A percentile compares a stretch with the other conserved stretches of the same genome.
phyloP scores from a whole-genome alignment of 2,113 vertebrate genomes.

The Anseranas semipalmata region DNA sequence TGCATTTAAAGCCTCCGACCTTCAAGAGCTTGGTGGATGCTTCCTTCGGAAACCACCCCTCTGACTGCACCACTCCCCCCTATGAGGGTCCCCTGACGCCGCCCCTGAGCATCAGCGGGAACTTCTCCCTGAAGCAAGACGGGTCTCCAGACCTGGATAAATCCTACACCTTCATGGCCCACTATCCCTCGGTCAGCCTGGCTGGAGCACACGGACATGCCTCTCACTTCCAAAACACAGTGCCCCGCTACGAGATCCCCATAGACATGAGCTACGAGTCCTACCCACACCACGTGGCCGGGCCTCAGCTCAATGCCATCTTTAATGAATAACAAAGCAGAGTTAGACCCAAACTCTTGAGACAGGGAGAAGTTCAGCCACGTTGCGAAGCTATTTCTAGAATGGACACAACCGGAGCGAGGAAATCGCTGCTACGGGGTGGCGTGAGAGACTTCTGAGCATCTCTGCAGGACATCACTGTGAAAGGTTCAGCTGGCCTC shows the following conservation, averaged over 20 bases:
- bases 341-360: background rate
- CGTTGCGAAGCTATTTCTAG: background rate
- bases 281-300: constrained; percentile 81
- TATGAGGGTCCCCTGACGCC: constrained; percentile 95
- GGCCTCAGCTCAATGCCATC: constrained; percentile 84
- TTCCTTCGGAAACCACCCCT: constrained; percentile 82
- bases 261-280: constrained; percentile 90
- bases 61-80: constrained; percentile 86
- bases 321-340: constrained; percentile 82
- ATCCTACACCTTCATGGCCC: constrained; percentile 78
- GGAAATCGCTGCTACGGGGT: background rate
- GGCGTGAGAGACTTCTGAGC: background rate
- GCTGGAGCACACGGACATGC: constrained; percentile 80
- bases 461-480: background rate
- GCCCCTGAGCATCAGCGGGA: constrained; percentile 92
- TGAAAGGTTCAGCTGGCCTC: background rate
- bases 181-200: constrained; percentile 76
- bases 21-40: constrained; percentile 83
- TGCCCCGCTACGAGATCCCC: constrained; percentile 87
- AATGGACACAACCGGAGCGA: background rate
- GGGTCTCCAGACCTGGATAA: constrained; percentile 90
- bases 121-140: constrained; percentile 94
- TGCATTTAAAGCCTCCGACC: constrained; percentile 85
- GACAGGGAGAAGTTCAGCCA: background rate
- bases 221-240: constrained; percentile 79